Base-by-base conservation (phyloP, 2,113 vertebrate species). In the Acrocephalus kingi region DNA sequence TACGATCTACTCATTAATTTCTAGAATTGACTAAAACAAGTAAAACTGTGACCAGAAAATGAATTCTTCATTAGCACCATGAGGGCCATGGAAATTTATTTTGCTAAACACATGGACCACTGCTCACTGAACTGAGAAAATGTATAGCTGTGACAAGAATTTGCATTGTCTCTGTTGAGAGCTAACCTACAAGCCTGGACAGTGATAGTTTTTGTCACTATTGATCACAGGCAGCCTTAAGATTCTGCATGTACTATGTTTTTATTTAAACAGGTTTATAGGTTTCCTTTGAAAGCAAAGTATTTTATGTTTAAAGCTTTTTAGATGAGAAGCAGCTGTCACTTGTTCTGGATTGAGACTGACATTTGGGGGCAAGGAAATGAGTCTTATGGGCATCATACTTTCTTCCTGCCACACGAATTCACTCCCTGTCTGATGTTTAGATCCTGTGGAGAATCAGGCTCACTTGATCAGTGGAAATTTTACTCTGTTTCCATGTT, bases 391-490 rank as follows among this genome's bases (percentile, higher is more conserved):
- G 81, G 73, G n/a, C 15, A 5, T 89, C 68, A 39, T 63, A 27
- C 66, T 90, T 45, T 81, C 46, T 66, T 95, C 74, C 83, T 85
- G 64, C 75, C 71, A 46, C 71, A 92, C 63, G 71, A 94, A 90
- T 85, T 92, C 52, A 27, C 19, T 71, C 37, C 46, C 88, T 82
- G 72, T 84, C 78, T 62, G 62, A 84, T 37, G 31, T 52, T 82
- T 81, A 41, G 43, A 62, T 51, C 79, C 46, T 81, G 28, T n/a
- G 64, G 17, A 64, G 46, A 77, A 62, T 49, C 10, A 2, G 52
- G 51, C 71, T 95, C 39, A n/a, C 28, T 67, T 78, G 64, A 58
- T 81, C 55, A 12, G 20, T 78, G 81, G 69, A 81, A 87, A 66
- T 61, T 71, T 81, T 87, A 66, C 27, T 86, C 63, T 77, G 33